Conservation (phyloP, 2,888 invertebrate genomes). For the Patella ulyssiponensis region DNA sequence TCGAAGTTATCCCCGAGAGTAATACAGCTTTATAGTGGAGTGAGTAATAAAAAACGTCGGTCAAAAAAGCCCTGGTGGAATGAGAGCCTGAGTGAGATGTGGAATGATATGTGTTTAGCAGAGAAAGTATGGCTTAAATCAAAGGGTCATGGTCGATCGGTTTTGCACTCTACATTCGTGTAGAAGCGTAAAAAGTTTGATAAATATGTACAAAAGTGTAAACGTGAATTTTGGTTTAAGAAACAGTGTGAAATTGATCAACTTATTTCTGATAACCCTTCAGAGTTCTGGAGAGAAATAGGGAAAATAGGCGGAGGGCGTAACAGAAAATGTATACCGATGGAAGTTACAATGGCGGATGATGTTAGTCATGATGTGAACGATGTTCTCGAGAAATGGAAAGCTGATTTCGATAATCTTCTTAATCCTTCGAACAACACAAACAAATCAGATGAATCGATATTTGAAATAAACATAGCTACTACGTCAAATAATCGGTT, state of each 20-base stretch:
- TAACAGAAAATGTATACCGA: not conserved
- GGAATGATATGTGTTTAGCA: not conserved
- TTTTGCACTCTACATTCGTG: not conserved
- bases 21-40: not conserved
- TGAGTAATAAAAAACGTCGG: not conserved
- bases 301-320: not conserved
- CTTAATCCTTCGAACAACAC: too few species aligned
- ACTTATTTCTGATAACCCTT: too few species aligned
- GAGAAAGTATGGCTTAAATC: not conserved
- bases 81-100: not conserved
- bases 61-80: constrained; percentile 3
- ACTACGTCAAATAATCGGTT: too few species aligned
- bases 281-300: not conserved
- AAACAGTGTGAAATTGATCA: too few species aligned
- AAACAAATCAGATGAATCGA: too few species aligned
- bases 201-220: not conserved
- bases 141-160: not conserved
- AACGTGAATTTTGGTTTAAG: not conserved
- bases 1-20: not conserved
- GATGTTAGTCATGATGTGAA: not conserved
- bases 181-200: not conserved
- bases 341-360: not conserved
- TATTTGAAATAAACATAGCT: too few species aligned
- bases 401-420: not conserved
- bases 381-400: not conserved